Conservation (phyloP, 2,113 vertebrate species). For the Alethe castanea region DNA sequence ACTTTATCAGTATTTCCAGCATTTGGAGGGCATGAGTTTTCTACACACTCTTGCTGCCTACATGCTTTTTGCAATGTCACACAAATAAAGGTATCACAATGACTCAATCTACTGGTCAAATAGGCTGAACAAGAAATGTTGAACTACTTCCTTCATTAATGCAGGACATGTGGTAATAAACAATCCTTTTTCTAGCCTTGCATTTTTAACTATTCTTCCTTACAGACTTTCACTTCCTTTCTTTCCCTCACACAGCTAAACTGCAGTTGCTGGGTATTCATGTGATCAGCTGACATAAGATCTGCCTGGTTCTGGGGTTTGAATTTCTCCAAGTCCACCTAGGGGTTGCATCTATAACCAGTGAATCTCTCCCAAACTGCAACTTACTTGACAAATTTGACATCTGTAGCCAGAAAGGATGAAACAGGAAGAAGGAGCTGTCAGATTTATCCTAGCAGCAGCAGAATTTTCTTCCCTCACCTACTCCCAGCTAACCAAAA, state of each 20-base stretch:
- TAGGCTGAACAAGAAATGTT: not conserved
- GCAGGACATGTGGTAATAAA: not conserved
- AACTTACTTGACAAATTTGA: not conserved
- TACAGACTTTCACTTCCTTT: not conserved
- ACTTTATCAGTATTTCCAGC: not conserved
- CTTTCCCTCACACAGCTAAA: not conserved
- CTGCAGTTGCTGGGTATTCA: not conserved
- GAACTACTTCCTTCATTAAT: not conserved
- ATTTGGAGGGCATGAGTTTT: not conserved
- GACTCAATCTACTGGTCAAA: not conserved
- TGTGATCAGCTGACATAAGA: not conserved
- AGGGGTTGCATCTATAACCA: not conserved
- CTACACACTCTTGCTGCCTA: not conserved
- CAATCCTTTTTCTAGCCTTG: not conserved
- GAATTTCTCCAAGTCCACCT: not conserved
- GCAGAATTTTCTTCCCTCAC: conserved; percentile 1
- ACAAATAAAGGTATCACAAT: not conserved
- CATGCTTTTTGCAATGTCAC: not conserved
- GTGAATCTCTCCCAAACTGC: not conserved
- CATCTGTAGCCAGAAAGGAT: not conserved
- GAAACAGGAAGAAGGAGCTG: not conserved
- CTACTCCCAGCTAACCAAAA: conserved; percentile 39
- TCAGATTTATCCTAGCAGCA: not conserved
- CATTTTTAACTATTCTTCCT: not conserved
- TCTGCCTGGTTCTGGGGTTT: not conserved